Percentiles rank a stretch among this genome's conserved stretches.
phyloP scores from a whole-genome alignment of 53 echinoderm and acorn worm genomes.

The Paelopatides confundens region DNA sequence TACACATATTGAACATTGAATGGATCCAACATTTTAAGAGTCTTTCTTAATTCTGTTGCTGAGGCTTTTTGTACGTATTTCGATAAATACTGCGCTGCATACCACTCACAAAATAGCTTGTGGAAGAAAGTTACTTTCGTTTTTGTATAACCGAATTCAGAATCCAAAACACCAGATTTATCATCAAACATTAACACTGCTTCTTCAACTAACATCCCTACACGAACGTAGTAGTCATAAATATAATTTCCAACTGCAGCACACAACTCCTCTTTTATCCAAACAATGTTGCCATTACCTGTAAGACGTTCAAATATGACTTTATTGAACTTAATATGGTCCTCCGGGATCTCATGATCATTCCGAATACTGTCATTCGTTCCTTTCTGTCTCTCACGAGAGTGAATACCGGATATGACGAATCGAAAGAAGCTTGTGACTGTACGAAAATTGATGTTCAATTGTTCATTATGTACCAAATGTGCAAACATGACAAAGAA shows the following conservation, averaged over 20 bases:
- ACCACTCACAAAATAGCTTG: slow-evolving; percentile 6
- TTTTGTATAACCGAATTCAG: too few species aligned
- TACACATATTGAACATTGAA: not conserved
- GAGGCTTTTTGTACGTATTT: not conserved
- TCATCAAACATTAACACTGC: not conserved
- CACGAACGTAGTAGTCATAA: not conserved
- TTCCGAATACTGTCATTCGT: not conserved
- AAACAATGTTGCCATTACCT: not conserved
- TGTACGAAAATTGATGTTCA: not conserved
- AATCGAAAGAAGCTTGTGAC: not conserved
- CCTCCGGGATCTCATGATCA: not conserved
- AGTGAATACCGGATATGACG: not conserved
- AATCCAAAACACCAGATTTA: not conserved
- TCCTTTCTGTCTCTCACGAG: not conserved
- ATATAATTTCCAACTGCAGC: not conserved
- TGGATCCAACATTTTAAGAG: not conserved
- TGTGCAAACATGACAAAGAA: not conserved
- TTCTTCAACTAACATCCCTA: not conserved
- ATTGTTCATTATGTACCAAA: not conserved
- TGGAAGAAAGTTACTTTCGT: not conserved
- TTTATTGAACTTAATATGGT: not conserved
- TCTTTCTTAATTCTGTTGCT: not conserved
- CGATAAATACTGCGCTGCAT: not conserved
- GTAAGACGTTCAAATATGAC: not conserved
- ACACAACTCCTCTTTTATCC: not conserved